Percentiles rank a stretch among this genome's conserved stretches.
Evolutionary conservation across 2,797 vertebrate genomes (phyloP).

Genomic region (Anguilla megastoma): DNA sequence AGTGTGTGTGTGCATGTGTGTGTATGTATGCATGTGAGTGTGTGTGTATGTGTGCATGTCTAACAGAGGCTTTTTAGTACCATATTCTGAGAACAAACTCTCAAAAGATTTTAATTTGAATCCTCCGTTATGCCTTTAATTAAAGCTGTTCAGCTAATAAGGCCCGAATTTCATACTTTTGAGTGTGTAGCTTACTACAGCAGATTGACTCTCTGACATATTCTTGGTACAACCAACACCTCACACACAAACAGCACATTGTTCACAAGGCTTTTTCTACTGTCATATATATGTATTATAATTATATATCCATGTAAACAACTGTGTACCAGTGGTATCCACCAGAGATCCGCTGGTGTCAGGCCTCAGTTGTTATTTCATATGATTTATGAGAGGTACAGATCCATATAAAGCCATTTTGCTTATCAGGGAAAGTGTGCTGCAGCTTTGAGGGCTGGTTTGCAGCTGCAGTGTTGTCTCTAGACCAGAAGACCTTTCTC

Average conservation of each 20-base stretch:
- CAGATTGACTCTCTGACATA: neutral
- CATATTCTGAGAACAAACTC: neutral
- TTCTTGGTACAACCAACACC: neutral
- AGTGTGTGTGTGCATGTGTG: neutral
- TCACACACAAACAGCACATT: neutral
- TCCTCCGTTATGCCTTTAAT: neutral
- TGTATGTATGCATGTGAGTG: neutral
- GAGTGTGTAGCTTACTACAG: neutral
- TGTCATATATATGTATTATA: neutral
- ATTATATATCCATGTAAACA: constrained; percentile 1
- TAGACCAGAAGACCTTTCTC: neutral
- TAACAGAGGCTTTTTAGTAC: neutral
- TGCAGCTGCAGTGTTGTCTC: neutral
- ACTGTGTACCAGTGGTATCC: neutral
- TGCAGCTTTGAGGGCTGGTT: neutral
- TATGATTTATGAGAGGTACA: neutral
- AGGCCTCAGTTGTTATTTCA: neutral
- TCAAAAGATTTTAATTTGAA: neutral
- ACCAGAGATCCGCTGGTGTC: neutral
- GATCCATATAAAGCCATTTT: neutral
- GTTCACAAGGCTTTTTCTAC: neutral
- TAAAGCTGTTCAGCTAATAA: neutral
- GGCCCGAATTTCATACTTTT: neutral
- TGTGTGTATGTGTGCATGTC: neutral
- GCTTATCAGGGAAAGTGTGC: neutral